A percentile compares a stretch with the other conserved stretches of the same genome.
phyloP scores from a whole-genome alignment of 2,888 invertebrate species.

The Oxytorus armatus region DNA sequence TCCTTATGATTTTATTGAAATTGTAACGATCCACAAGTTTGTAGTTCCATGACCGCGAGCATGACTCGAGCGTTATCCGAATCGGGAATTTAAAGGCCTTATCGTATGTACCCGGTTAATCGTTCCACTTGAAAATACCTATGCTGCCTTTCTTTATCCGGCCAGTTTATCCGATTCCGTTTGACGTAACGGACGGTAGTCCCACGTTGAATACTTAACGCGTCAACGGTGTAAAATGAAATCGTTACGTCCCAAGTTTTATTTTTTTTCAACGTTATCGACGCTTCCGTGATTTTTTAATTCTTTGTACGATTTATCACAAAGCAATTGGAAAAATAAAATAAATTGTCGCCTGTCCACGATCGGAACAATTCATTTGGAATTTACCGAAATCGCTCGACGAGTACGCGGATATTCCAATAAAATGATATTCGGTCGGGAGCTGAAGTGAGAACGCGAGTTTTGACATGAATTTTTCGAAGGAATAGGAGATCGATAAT shows the following conservation, averaged over 20 bases:
- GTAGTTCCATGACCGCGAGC: background rate
- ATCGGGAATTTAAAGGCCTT: constrained; percentile 61
- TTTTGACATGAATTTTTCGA: constrained; percentile 30
- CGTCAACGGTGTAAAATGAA: constrained; percentile 17
- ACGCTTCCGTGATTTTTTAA: too few relatives aligned
- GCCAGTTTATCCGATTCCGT: constrained; percentile 31
- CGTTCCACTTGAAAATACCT: constrained; percentile 63
- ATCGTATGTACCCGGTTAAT: constrained; percentile 67
- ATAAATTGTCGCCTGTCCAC: background rate
- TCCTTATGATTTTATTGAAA: too few relatives aligned
- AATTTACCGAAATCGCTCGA: background rate
- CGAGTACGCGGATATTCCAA: constrained; percentile 10
- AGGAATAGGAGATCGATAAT: constrained; percentile 10
- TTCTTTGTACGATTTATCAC: too few relatives aligned
- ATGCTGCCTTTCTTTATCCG: constrained; percentile 4
- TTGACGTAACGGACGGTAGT: constrained; percentile 53
- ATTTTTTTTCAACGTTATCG: background rate
- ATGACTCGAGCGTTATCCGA: constrained; percentile 44
- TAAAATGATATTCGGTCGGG: constrained; percentile 1
- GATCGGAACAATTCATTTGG: constrained; percentile 18
- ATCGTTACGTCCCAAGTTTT: too few relatives aligned
- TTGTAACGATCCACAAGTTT: too few relatives aligned
- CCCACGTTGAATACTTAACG: constrained; percentile 12
- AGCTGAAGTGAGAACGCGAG: background rate
- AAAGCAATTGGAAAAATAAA: too few relatives aligned